Evolutionary conservation across 1,140 invertebrate genomes (phyloP).

Genomic region (Sycobia sp.): DNA sequence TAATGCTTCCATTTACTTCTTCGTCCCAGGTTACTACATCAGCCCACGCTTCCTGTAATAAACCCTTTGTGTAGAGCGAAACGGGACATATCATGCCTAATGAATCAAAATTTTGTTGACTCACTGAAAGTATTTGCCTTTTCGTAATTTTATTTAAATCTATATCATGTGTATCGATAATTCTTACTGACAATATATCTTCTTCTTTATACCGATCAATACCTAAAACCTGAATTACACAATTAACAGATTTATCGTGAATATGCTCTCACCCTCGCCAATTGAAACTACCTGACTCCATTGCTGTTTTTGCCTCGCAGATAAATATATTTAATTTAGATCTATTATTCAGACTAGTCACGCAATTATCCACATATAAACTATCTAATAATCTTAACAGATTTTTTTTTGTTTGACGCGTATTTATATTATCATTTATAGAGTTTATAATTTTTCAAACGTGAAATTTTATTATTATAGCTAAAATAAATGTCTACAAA

Average conservation of each 20-base stretch:
- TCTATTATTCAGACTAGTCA: neutral
- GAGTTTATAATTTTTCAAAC: no score
- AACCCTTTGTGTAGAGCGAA: constrained; percentile 31
- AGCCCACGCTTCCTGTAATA: constrained; percentile 37
- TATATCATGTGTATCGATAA: neutral
- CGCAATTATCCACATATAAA: constrained; percentile 16
- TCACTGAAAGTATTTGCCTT: constrained; percentile 37
- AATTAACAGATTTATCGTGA: neutral
- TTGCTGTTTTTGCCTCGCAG: constrained; percentile 3
- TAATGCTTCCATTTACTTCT: constrained; percentile 14
- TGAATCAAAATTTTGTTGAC: constrained; percentile 41
- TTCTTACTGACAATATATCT: constrained; percentile 10
- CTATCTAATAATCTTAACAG: neutral
- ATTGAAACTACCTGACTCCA: constrained; percentile 13
- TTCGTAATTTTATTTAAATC: constrained; percentile 19
- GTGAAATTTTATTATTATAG: neutral
- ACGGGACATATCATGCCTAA: constrained; percentile 38
- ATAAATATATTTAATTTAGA: constrained; percentile 8
- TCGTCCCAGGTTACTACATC: constrained; percentile 36
- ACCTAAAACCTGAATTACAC: constrained; percentile 11
- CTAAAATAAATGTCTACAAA: neutral
- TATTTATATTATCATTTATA: neutral
- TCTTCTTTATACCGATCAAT: constrained; percentile 13
- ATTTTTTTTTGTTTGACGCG: neutral
- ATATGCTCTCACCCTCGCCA: constrained; percentile 22